Base-by-base conservation (phyloP, 2,113 vertebrate species). In the Stomatorhinus ivindoensis region DNA sequence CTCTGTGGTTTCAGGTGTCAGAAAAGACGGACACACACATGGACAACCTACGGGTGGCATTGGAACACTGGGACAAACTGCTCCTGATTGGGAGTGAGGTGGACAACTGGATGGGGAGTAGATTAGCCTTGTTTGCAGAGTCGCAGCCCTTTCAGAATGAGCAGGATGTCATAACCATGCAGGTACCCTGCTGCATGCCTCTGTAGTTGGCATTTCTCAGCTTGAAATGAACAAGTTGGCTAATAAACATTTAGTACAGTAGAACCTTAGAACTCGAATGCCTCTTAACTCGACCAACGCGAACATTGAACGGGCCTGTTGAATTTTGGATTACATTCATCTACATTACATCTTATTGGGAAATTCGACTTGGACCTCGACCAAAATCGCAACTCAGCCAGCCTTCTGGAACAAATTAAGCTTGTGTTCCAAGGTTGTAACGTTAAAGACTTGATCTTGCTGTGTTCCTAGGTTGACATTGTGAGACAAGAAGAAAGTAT, bases 11-110 rank as follows among this genome's bases (percentile, higher is more conserved):
- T 46, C 80, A 99, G 98, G 93, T 99, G 92, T 97, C 96, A n/a
- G 98, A 99, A 92, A 99, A 98, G 93, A 97, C 96, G 0, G 98
- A 99, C 89, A 92, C 95, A 39, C 96, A 96, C 86, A 93, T 95
- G 92, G 97, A 98, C 90, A 98, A 97, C 94, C 93, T 99, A 42
- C 94, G 91, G 90, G 96, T 96, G 92, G 98, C 95, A 53, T 94
- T 97, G 94, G 96, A 97, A 93, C 93, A 98, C 91, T 99, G 98
- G 98, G 97, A 98, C 89, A 98, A 97, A 92, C 96, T 98, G 92
- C 95, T 97, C 65, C 92, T 93, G 89, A 91, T 98, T 42, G 97
- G 96, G 8, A 94, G 87, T 61, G 95, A 95, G 3, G 92, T 97
- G 0, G 97, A 98, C 0, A 89, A 92, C 42, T 98, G 98, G 98